Conservation (phyloP, 2,888 invertebrate genomes). For the Parapristionchus giblindavisi region DNA sequence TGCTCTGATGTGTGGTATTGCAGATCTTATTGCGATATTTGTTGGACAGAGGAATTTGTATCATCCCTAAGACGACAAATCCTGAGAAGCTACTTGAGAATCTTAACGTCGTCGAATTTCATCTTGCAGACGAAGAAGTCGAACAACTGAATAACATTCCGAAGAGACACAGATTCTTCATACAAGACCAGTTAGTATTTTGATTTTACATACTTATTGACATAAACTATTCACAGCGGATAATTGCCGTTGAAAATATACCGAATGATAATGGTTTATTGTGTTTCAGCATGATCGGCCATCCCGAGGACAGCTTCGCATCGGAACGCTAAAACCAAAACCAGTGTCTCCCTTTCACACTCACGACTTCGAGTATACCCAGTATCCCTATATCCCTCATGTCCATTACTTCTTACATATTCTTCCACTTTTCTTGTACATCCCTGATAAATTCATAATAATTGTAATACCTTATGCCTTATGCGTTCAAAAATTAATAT, state of each 20-base stretch:
- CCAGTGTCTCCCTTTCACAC: background rate
- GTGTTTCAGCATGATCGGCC: slow-evolving; percentile 31
- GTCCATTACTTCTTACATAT: background rate
- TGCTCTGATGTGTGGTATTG: too few species aligned
- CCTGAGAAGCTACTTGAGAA: slow-evolving; percentile 43
- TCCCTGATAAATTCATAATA: too few species aligned
- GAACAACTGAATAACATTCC: slow-evolving; percentile 38
- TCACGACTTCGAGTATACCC: background rate
- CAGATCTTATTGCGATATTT: slow-evolving; percentile 49
- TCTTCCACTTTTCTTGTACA: slow-evolving; percentile 1
- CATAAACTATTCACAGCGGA: background rate
- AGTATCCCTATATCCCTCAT: too few species aligned
- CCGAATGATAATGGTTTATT: background rate
- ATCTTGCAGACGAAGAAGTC: slow-evolving; percentile 42
- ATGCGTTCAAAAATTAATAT: too few species aligned
- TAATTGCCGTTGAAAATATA: background rate
- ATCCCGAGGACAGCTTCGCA: slow-evolving; percentile 35
- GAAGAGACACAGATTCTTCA: slow-evolving; percentile 31
- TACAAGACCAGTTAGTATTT: slow-evolving; percentile 27
- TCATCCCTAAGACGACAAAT: slow-evolving; percentile 51
- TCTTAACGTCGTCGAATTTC: slow-evolving; percentile 45
- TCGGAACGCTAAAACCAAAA: slow-evolving; percentile 9
- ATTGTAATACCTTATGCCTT: too few species aligned
- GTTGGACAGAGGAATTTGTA: slow-evolving; percentile 47
- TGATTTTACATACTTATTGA: background rate